Evolutionary conservation across 2,888 invertebrate genomes (phyloP), one percentile per base, ranked within the genome.

Genomic region (Mesoligia furuncula): DNA sequence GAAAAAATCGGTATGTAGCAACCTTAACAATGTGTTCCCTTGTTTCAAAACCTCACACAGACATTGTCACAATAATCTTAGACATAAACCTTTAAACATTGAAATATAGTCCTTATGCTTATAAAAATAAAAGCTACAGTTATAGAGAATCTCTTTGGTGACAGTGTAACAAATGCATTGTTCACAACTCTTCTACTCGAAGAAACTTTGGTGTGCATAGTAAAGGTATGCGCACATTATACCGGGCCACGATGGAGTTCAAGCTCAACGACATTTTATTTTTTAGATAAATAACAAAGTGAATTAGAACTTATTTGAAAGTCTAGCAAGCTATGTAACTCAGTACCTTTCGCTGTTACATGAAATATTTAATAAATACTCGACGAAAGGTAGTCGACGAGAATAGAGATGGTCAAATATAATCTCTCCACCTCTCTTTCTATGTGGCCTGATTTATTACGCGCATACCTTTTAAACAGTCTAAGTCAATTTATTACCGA

Each of bases 91-190:
- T 77, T 82, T 82, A 80, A 85, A 87, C 66, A 85, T 80, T 85
- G 42, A 70, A 87, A 79, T 80, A 87, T 80, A 87, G 59, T 70
- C 74, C 76, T 81, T 77, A 85, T 64, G 11, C 0, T 11, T 64
- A 83, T 69, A 80, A 78, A 82, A 85, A 78, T 87, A 87, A 89
- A 83, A 80, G 71, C 73, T 87, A 85, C 13, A 70, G 71, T 80
- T 79, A 77, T 72, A 85, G 68, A 70, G 65, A 80, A 85, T 80
- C 74, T 87, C 88, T 87, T 87, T 87, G 89, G 87, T 80, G 88
- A 79, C 67, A 62, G 66, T 77, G 71, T 83, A 81, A 87, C 83
- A 81, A 85, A 81, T 87, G 88, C 75, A 64, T 67, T 48, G 81
- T 62, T 70, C 64, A 42, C 57, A 68, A 71, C 80, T 84, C 54